Evolutionary conservation across 2,113 vertebrate genomes (phyloP), one percentile per base, ranked within the genome.

Genomic region (Cygnus buccinator): DNA sequence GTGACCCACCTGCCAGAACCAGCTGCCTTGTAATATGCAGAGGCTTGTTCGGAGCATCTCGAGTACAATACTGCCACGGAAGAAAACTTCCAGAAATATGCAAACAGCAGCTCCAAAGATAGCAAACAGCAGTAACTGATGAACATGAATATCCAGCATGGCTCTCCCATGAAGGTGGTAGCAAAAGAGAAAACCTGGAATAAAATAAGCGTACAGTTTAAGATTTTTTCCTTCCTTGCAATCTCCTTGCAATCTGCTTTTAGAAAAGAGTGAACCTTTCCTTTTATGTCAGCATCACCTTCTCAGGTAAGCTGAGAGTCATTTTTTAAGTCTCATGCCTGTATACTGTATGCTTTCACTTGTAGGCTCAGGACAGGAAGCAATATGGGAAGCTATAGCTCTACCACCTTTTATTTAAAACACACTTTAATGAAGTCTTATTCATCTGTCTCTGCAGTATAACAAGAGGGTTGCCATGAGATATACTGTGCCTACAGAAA

Each of bases 1-100:
- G 35, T 43, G 17, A 96, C 98, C 79, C 92, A 99, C 99, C 99
- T 99, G 99, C 98, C 98, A 99, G 96, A 99, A 99, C 99, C 99
- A 99, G 97, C 97, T 99, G 29, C 99, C 99, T 84, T 99, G 99
- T 80, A 99, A 96, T 63, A 99, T 71, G 15, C 98, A 97, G 43
- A 99, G 97, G 54, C 98, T 98, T 66, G 98, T 98, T 78, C 98
- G 97, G 80, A 99, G 96, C 91, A 99, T 98, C 95, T 99, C 99
- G 77, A 99, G 96, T 21, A 98, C 93, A n/a, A 99, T 92, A 96
- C 98, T 99, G 10, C 98, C 98, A 44, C 98, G 95, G 73, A 98
- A 97, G 77, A 99, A 99, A 67, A 99, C 96, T 98, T 99, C 99
- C 89, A 99, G 74, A 84, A 99, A 99, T 84, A 98, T 90, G 15